Conservation (phyloP, 2,113 vertebrate genomes). For the Strix uralensis region DNA sequence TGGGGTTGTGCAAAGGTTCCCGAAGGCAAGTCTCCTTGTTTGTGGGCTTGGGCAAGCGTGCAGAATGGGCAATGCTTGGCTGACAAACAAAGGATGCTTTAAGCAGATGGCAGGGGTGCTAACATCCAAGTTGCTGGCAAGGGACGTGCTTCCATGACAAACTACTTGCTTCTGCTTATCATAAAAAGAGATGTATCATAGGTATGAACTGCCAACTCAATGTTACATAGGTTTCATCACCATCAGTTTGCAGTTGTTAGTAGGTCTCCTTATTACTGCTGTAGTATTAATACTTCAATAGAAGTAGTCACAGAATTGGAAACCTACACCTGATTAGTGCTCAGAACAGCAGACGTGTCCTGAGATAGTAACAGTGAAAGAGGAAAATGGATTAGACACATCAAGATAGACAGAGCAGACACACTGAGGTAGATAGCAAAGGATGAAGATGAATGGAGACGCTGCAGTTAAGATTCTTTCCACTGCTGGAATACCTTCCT, state of each 20-base stretch:
- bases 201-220: background rate
- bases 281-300: background rate
- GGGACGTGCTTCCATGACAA: background rate
- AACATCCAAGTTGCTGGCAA: background rate
- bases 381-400: background rate
- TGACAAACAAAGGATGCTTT: background rate
- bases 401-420: background rate
- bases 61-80: background rate
- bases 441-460: background rate
- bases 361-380: background rate
- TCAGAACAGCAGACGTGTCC: background rate
- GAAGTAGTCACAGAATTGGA: background rate
- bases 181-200: background rate
- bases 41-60: background rate
- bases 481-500: background rate
- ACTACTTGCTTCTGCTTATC: background rate
- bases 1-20: background rate
- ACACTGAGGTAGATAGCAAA: background rate
- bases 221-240: fast-evolving
- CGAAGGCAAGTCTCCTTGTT: fast-evolving
- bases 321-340: fast-evolving
- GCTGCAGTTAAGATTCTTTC: background rate
- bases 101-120: background rate
- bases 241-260: background rate
- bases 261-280: background rate